These are phyloP conservation scores for Gymnopithys bicolor DNA, from an alignment of 2,797 vertebrate genomes.

Conservation along the genomic window DNA sequence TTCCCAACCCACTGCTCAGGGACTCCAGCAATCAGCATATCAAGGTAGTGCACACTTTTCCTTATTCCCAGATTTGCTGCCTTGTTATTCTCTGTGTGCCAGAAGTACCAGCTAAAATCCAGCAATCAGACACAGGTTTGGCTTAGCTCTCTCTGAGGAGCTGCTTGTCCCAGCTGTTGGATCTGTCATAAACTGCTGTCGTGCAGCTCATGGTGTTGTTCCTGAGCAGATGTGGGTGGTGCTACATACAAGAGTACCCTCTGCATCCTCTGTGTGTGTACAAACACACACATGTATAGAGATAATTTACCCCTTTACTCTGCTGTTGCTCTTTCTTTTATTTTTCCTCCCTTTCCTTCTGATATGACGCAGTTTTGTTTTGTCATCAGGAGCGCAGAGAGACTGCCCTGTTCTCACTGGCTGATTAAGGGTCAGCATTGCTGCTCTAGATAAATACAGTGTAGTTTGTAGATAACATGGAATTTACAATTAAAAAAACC, in stretches of 20 bases:
- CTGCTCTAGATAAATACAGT: not conserved
- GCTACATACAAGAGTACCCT: rapidly evolving
- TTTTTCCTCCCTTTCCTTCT: not conserved
- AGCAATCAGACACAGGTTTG: not conserved
- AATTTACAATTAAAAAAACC: not conserved
- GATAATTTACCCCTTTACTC: not conserved
- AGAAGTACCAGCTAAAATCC: not conserved
- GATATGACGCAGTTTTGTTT: not conserved
- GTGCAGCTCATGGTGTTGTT: not conserved
- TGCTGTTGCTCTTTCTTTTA: not conserved
- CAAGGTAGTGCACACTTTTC: conserved; percentile 74
- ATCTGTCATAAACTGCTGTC: not conserved
- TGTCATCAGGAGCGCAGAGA: not conserved
- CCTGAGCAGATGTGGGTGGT: not conserved
- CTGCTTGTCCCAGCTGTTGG: not conserved
- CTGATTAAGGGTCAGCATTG: not conserved
- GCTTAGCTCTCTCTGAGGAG: not conserved
- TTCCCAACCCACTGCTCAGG: conserved; percentile 92
- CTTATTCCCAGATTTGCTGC: not conserved
- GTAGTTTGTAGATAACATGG: not conserved
- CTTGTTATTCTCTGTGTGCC: not conserved
- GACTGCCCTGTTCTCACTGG: not conserved
- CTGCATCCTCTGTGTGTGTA: rapidly evolving
- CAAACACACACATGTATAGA: rapidly evolving
- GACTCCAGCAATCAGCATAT: conserved; percentile 91